Evolutionary conservation across 2,797 vertebrate genomes (phyloP).

Genomic region (Chelidonichthys spinosus): DNA sequence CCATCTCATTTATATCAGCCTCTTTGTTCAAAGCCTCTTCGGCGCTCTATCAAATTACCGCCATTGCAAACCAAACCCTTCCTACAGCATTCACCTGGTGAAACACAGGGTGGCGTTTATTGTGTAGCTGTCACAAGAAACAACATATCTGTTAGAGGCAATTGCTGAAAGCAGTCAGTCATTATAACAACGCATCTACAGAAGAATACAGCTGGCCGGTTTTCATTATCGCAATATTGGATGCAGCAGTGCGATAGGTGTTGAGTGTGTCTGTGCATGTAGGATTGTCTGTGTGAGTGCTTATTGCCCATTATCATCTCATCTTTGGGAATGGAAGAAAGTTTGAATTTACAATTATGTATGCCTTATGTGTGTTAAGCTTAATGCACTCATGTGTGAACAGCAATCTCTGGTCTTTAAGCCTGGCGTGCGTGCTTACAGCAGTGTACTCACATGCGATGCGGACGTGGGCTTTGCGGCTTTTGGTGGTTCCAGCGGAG

Average conservation of each 20-base stretch:
- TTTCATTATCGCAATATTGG: conserved; percentile 19
- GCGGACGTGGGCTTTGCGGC: conserved; percentile 94
- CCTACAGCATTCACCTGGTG: neutral
- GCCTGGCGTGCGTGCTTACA: neutral
- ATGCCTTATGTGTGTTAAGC: neutral
- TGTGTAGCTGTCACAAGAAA: conserved; percentile 4
- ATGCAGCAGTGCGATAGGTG: conserved; percentile 1
- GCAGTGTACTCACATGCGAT: conserved; percentile 92
- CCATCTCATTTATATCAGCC: neutral
- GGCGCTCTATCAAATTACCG: neutral
- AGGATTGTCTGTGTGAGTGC: conserved; percentile 7
- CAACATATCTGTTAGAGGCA: neutral
- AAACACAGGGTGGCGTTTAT: neutral
- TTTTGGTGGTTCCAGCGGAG: conserved; percentile 96
- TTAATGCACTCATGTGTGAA: neutral
- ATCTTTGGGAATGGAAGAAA: neutral
- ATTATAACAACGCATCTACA: neutral
- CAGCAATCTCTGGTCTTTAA: neutral
- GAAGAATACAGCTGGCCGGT: neutral
- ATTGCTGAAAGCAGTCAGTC: neutral
- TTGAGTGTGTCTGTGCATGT: neutral
- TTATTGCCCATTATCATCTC: neutral
- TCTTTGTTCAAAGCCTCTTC: neutral
- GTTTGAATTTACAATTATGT: neutral
- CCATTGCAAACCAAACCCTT: neutral